Evolutionary conservation across 2,888 invertebrate species (phyloP).

Genomic region (Allophyes oxyacanthae): DNA sequence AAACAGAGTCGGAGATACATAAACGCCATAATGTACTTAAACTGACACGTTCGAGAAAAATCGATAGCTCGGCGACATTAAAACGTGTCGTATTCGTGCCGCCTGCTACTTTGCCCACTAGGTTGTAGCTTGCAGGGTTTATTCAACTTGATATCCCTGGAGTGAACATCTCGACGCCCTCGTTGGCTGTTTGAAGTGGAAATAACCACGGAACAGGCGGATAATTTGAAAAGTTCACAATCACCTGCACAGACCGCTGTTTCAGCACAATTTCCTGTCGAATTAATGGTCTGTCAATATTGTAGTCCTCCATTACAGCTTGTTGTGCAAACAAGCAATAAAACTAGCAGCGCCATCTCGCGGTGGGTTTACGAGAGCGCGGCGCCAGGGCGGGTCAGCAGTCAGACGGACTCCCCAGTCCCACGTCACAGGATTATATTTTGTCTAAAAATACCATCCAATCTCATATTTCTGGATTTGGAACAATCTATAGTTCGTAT

Average conservation of each 20-base stretch:
- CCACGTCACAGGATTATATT: constrained; percentile 23
- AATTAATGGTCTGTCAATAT: constrained; percentile 89
- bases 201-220: constrained; percentile 82
- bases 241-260: constrained; percentile 82
- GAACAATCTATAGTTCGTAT: constrained; percentile 14
- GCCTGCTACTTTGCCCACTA: constrained; percentile 38
- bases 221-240: constrained; percentile 89
- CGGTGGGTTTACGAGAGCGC: constrained; percentile 76
- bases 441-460: constrained; percentile 27
- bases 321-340: constrained; percentile 84
- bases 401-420: constrained; percentile 5
- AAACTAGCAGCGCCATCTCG: constrained; percentile 83
- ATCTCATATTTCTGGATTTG: constrained; percentile 20
- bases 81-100: constrained; percentile 45
- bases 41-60: constrained; percentile 44
- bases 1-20: constrained; percentile 9
- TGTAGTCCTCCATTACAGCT: constrained; percentile 85
- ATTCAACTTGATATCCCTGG: constrained; percentile 70
- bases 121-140: constrained; percentile 64
- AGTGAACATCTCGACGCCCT: constrained; percentile 62
- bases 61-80: constrained; percentile 45
- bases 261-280: constrained; percentile 88
- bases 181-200: constrained; percentile 75
- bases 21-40: constrained; percentile 5
- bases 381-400: constrained; percentile 65